Conservation (phyloP, 1,140 invertebrate species). For the Trachelipus rathkii region DNA sequence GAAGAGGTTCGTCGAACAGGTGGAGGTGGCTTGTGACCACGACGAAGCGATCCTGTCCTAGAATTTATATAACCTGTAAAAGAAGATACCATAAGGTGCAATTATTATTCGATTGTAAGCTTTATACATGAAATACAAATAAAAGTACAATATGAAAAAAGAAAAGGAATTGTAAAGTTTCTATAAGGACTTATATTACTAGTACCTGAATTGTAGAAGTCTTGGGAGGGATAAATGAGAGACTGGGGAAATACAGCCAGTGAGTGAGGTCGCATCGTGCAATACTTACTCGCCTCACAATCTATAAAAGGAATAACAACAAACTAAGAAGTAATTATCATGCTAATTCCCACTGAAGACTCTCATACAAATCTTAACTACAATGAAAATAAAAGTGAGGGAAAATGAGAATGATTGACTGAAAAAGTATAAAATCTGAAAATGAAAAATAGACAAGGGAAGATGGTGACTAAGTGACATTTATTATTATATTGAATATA, state of each 20-base stretch:
- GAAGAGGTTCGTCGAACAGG: slow-evolving; percentile 80
- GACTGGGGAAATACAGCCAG: slow-evolving; percentile 53
- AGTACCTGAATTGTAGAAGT: slow-evolving; percentile 48
- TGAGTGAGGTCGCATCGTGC: slow-evolving; percentile 57
- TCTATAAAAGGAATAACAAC: slow-evolving; percentile 44
- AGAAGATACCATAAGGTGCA: background rate
- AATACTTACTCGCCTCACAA: slow-evolving; percentile 57
- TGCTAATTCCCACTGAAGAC: no score
- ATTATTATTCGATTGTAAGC: background rate
- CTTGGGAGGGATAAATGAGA: slow-evolving; percentile 57
- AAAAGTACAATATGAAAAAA: background rate
- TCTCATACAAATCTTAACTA: no score
- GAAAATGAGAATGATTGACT: no score
- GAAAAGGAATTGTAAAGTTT: background rate
- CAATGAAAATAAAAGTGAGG: no score
- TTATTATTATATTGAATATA: no score
- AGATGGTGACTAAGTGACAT: no score
- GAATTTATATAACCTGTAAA: slow-evolving; percentile 49
- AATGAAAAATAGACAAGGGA: no score
- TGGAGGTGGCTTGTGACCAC: slow-evolving; percentile 70
- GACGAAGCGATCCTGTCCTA: slow-evolving; percentile 52
- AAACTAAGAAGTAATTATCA: slow-evolving; percentile 27
- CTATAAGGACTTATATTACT: background rate
- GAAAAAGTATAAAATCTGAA: no score
- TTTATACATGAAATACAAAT: slow-evolving; percentile 6